phyloP scores from a whole-genome alignment of 2,113 vertebrate species.

The Chaetodon trifascialis region DNA sequence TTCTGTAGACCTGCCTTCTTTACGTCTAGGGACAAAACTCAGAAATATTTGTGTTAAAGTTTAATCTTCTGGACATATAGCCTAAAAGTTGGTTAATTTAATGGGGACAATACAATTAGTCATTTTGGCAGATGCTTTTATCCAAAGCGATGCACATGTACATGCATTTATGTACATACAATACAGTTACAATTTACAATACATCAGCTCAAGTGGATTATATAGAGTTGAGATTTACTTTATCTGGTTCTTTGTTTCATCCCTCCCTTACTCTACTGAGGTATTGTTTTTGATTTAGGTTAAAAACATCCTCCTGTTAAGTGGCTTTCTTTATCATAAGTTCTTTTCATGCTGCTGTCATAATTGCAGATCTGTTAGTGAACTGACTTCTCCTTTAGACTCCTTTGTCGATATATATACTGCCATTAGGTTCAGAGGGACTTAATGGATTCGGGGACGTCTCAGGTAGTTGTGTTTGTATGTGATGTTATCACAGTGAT shows the following conservation, averaged over 20 bases:
- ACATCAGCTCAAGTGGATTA: background rate
- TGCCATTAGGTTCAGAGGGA: background rate
- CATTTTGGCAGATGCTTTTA: too few relatives aligned
- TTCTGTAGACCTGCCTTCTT: too few relatives aligned
- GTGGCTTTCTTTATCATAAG: background rate
- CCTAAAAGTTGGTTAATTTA: background rate
- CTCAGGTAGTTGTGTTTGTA: constrained; percentile 6
- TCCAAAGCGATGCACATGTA: too few relatives aligned
- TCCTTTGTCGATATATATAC: background rate
- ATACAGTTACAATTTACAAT: too few relatives aligned
- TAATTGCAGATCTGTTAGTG: background rate
- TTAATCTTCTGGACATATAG: background rate
- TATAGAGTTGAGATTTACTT: background rate
- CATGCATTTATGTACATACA: too few relatives aligned
- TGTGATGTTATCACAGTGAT: constrained; percentile 10
- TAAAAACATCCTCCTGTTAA: background rate
- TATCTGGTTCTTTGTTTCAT: background rate
- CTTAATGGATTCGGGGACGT: background rate
- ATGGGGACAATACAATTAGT: too few relatives aligned
- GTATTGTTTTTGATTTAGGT: background rate
- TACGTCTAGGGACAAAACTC: background rate
- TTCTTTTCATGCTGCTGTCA: background rate
- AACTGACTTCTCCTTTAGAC: background rate
- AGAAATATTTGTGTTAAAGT: background rate
- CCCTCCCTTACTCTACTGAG: background rate